Conservation (phyloP, 1,140 invertebrate species). For the Megalopta genalis region DNA sequence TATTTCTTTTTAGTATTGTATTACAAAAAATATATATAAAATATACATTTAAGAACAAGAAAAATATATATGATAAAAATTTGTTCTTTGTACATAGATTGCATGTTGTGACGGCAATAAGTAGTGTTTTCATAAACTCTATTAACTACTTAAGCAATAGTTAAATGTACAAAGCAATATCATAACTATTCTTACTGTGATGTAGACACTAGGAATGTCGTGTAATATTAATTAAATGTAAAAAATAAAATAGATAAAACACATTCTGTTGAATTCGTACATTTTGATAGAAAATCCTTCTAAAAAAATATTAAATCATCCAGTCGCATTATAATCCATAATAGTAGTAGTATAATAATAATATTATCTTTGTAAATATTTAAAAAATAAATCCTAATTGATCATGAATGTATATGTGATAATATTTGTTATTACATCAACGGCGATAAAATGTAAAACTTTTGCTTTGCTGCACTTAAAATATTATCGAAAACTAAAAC, state of each 20-base stretch:
- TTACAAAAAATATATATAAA: slow-evolving; percentile 31
- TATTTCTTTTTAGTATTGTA: slow-evolving; percentile 12
- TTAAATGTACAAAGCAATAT: not conserved
- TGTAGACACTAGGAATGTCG: slow-evolving; percentile 12
- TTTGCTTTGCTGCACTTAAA: not conserved
- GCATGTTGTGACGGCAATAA: slow-evolving; percentile 10
- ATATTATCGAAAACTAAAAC: not conserved
- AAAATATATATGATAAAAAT: slow-evolving; percentile 36
- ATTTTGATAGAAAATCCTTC: not conserved
- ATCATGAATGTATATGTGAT: not conserved
- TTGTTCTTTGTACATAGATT: slow-evolving; percentile 19
- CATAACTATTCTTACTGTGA: not conserved
- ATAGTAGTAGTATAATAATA: not conserved
- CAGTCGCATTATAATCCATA: not conserved
- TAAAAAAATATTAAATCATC: not conserved
- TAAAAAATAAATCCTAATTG: slow-evolving; percentile 1
- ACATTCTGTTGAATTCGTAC: not conserved
- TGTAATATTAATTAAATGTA: not conserved
- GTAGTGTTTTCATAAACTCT: not conserved
- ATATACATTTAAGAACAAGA: slow-evolving; percentile 25
- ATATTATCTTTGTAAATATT: slow-evolving; percentile 1
- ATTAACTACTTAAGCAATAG: slow-evolving; percentile 25
- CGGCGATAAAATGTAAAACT: not conserved
- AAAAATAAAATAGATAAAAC: not conserved
- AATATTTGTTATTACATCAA: not conserved